phyloP scores from a whole-genome alignment of 2,888 invertebrate genomes.

The Taphrorychus bicolor region DNA sequence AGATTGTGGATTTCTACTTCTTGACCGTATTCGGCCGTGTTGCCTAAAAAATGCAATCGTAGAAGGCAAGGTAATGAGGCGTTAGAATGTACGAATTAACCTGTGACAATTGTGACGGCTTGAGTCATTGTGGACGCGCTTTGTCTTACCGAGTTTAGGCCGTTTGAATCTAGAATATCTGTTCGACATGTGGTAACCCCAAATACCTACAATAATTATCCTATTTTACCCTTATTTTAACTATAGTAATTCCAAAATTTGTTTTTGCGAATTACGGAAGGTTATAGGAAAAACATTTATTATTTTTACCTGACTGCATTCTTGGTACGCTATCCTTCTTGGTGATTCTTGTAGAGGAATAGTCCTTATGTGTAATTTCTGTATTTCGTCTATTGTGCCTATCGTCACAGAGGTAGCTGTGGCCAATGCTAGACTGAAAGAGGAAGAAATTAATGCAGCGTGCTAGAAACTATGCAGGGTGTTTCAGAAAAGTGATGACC shows the following conservation, averaged over 20 bases:
- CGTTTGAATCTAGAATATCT: constrained; percentile 84
- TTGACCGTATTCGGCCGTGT: constrained; percentile 70
- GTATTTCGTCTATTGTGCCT: constrained; percentile 98
- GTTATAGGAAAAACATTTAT: too few relatives aligned
- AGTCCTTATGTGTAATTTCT: constrained; percentile 95
- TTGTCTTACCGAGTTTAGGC: constrained; percentile 69
- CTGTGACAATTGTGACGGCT: constrained; percentile 60
- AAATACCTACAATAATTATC: constrained; percentile 78
- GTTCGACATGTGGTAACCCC: constrained; percentile 91
- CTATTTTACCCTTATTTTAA: neutral
- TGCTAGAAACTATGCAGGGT: too few relatives aligned
- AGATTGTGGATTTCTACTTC: constrained; percentile 92
- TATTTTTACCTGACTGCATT: constrained; percentile 72
- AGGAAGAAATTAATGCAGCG: neutral
- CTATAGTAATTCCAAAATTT: too few relatives aligned
- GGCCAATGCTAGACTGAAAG: constrained; percentile 78
- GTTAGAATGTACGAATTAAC: constrained; percentile 5
- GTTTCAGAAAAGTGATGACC: too few relatives aligned
- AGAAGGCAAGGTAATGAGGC: neutral
- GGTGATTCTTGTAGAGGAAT: constrained; percentile 96
- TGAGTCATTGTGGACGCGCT: constrained; percentile 83
- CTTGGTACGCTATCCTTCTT: constrained; percentile 93
- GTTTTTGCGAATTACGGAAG: too few relatives aligned
- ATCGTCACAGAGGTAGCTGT: constrained; percentile 91
- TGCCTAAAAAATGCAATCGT: constrained; percentile 40